Evolutionary conservation across 1,140 invertebrate genomes (phyloP), one percentile per base, ranked within the genome.

Genomic region (Monomorium pharaonis): DNA sequence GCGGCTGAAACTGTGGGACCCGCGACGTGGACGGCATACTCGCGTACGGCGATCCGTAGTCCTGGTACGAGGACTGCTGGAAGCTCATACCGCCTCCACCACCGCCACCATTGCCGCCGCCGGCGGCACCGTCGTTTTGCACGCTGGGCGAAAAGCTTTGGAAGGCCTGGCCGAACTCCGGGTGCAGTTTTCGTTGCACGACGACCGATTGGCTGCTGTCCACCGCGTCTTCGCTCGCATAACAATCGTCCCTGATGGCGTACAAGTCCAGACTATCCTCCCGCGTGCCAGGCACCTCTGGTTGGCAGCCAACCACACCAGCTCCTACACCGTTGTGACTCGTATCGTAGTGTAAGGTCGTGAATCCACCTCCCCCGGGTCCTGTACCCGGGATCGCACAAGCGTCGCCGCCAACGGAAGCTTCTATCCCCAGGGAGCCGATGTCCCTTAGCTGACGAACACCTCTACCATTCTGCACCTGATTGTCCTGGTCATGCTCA

Each of bases 261-360:
- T 97, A 97, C 62, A 97, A 93, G 90, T 97, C 96, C 16, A 97
- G 92, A 51, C 96, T 96, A 88, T 97, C 96, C 85, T 97, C 96
- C 49, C 96, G 90, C 4, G 95, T 94, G n/a, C 86, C 83, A 44
- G 96, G 96, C 18, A 96, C 92, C 60, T 96, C 95, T 16, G 90
- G 65, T 90, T 94, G 89, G 33, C 89, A 92, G 30, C 69, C 83
- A 1, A 78, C 58, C 44, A 87, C 87, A 0, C 83, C 70, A 7
- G 76, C 70, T 5, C 49, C 54, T 6, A 75, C 72, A 27, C 67
- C 37, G 0, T 93, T 93, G 18, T 92, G 90, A 83, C 70, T 91
- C 27, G 76, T 67, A 44, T 95, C 94, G 87, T 96, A 97, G 92
- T 97, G 97, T 65, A 97, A 93, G 90, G 96, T 96, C 63, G 96